Conservation (phyloP, 2,113 vertebrate species). For the Anguilla japonica region DNA sequence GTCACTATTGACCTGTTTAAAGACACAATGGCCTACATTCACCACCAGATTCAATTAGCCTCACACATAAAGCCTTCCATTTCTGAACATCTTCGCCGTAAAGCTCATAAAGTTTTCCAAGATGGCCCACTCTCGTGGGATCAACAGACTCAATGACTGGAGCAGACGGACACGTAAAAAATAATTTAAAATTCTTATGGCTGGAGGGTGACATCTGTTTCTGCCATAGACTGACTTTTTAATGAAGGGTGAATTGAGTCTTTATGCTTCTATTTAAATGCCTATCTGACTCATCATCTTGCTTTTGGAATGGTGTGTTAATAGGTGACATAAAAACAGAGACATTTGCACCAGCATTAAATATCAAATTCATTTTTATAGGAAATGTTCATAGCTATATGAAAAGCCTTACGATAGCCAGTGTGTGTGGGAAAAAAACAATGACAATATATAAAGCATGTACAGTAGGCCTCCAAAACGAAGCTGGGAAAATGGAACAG, state of each 20-base stretch:
- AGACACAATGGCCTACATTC: not conserved
- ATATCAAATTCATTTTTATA: not conserved
- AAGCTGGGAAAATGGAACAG: not conserved
- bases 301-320: not conserved
- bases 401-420: not conserved
- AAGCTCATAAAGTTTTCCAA: not conserved
- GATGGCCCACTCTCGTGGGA: not conserved
- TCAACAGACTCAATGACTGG: not conserved
- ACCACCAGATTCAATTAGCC: not conserved
- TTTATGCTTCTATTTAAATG: not conserved
- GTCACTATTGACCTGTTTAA: not conserved
- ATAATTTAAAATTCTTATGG: constrained; percentile 18
- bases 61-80: not conserved
- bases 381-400: not conserved
- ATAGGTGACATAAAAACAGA: not conserved
- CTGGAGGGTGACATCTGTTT: constrained; percentile 16
- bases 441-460: not conserved
- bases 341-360: not conserved
- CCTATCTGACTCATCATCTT: not conserved
- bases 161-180: not conserved
- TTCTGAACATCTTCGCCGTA: not conserved
- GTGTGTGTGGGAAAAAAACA: not conserved
- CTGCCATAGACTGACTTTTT: constrained; percentile 3
- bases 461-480: no score
- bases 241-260: constrained; percentile 5